Evolutionary conservation across 2,888 invertebrate genomes (phyloP).

Genomic region (Ophion ellenae): DNA sequence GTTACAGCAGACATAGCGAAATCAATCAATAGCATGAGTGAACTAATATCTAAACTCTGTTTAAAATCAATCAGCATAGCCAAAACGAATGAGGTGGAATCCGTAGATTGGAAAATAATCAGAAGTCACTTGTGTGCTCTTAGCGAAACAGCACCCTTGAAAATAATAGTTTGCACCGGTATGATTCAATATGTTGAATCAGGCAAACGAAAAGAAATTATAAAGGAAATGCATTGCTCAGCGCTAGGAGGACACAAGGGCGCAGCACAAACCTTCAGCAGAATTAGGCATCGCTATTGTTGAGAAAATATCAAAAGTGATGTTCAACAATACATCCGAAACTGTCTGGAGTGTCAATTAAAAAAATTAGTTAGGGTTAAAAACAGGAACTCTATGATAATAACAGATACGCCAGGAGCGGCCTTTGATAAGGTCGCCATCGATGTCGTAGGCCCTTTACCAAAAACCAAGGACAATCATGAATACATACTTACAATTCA

Average conservation of each 20-base stretch:
- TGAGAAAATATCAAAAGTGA: conserved; percentile 23
- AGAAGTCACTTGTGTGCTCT: no score
- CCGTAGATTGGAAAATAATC: conserved; percentile 7
- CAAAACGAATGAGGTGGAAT: conserved; percentile 7
- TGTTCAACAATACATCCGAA: conserved; percentile 17
- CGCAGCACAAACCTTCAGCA: conserved; percentile 17
- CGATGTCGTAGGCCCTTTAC: neutral
- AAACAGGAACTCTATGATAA: conserved; percentile 16
- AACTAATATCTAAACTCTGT: neutral
- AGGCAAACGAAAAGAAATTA: no score
- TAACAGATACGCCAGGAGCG: conserved; percentile 10
- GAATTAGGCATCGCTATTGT: conserved; percentile 15
- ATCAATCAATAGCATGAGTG: neutral
- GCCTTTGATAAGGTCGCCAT: neutral
- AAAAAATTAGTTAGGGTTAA: conserved; percentile 5
- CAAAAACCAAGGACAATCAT: neutral
- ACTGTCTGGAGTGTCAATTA: neutral
- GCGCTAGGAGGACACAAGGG: neutral
- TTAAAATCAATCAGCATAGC: conserved; percentile 25
- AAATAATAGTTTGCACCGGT: no score
- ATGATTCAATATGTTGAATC: no score
- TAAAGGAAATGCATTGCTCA: no score
- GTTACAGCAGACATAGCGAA: neutral
- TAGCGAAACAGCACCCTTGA: no score
- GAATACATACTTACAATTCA: neutral